Evolutionary conservation across 2,888 invertebrate genomes (phyloP), one percentile per base, ranked within the genome.

Genomic region (Neelides folsomi): DNA sequence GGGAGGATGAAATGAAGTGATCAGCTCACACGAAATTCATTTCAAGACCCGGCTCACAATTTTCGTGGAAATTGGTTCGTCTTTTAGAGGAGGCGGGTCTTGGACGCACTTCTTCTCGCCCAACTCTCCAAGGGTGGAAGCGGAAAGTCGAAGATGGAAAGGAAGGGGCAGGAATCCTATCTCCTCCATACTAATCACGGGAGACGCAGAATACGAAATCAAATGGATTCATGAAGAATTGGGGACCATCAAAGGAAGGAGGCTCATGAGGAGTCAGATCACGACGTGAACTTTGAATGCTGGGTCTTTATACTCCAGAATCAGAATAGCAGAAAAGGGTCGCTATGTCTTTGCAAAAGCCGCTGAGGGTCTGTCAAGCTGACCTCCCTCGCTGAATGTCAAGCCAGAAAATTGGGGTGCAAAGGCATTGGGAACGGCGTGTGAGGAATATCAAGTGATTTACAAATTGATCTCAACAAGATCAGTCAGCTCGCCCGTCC

Each of bases 341-440:
- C 13, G 47, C 39, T 42, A 13, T 12, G 34, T n/a, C 43, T 44
- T 42, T 49, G 41, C 15, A 39, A 15, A 39, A 39, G n/a, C 15
- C 39, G 39, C 13, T 39, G 47, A 40, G 49, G 49, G 52, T 57
- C 60, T 64, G 63, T 64, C 62, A 64, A 56, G 58, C 58, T 64
- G 64, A 64, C 64, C 64, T 62, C 62, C 58, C 64, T 60, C 55
- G 54, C 64, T 57, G 62, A 62, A 64, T 62, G 63, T 64, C 63
- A 64, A 64, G 62, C 63, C 61, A 58, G 56, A 62, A 62, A 64
- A 62, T 64, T 62, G 59, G 64, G 60, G 60, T 63, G 62, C 58
- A 55, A 59, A 59, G 55, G 51, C 57, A 52, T 40, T 51, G 47
- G 43, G 35, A 42, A 51, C 36, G 46, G 42, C 60, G 60, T 60